These are phyloP conservation scores for Brachionichthys hirsutus DNA, from an alignment of 2,113 vertebrate genomes.

Conservation along the genomic window DNA sequence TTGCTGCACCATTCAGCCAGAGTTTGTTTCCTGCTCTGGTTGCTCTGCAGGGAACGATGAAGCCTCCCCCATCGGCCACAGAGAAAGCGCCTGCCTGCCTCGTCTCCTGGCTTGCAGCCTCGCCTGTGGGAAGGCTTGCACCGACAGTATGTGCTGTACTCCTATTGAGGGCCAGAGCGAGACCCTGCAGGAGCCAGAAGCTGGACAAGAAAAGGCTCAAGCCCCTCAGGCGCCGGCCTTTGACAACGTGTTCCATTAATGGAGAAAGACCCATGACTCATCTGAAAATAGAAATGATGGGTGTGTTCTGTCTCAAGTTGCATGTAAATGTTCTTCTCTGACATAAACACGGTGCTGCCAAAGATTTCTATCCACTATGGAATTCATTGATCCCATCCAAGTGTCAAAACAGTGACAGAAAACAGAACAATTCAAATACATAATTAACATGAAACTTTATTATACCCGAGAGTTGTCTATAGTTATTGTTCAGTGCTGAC, in stretches of 20 bases:
- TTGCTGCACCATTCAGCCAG: constrained; percentile 78
- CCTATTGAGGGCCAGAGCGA: constrained; percentile 16
- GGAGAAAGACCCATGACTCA: not conserved
- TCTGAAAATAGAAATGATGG: not conserved
- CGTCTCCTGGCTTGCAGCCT: constrained; percentile 58
- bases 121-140: constrained; percentile 68
- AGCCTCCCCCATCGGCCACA: constrained; percentile 16
- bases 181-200: constrained; percentile 4
- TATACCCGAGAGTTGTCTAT: too few relatives aligned
- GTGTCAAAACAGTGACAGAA: not conserved
- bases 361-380: constrained; percentile 9
- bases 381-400: not conserved
- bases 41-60: not conserved
- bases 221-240: constrained; percentile 52
- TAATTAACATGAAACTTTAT: too few relatives aligned
- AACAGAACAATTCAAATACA: not conserved
- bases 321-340: not conserved
- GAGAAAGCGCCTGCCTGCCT: constrained; percentile 9
- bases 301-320: not conserved
- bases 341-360: constrained; percentile 12
- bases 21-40: constrained; percentile 48
- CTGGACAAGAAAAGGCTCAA: constrained; percentile 35
- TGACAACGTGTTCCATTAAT: constrained; percentile 55
- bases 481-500: too few relatives aligned
- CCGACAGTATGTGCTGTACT: constrained; percentile 69